Evolutionary conservation across 2,888 invertebrate genomes (phyloP), one percentile per base, ranked within the genome.

Genomic region (Zhengitettix transpicula): DNA sequence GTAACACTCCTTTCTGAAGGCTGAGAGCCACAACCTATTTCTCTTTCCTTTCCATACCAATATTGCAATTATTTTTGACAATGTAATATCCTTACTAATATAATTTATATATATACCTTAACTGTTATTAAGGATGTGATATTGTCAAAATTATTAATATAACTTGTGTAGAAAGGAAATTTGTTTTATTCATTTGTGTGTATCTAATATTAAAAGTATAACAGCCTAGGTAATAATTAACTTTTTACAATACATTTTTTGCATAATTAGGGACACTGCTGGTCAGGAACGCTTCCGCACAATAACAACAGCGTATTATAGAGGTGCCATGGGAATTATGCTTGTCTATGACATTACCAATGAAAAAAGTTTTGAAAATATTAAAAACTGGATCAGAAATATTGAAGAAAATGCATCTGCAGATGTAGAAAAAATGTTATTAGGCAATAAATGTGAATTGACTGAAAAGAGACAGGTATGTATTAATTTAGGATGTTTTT

Each of bases 271-370:
- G 97, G 98, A 98, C 73, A 98, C 98, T 60, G 98, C 98, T 52
- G 98, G 99, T 1, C 98, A 99, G 75, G 99, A 99, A 74, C 81
- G 98, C 71, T 99, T 99, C 79, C 84, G 97, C 68, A 99, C 98
- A 64, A 99, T 99, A 68, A 99, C 98, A 59, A 99, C 98, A 62
- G 97, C 98, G n/a, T 99, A 99, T 73, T 99, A 99, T 77, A 84
- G 99, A 67, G 99, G 98, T 57, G 98, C 98, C 53, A 99, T 99
- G 97, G 99, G 99, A 63, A 99, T 99, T 67, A 96, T 98, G 94
- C 81, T 98, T 66, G 97, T 97, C 51, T 99, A 99, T 75, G 99
- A 99, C 76, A 97, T 99, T 67, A 98, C 98, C 68, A 97, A 96
- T 77, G 97, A 96, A 72, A 97, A 97, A 77, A 96, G 95, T 68